Evolutionary conservation across 2,113 vertebrate genomes (phyloP), one percentile per base, ranked within the genome.

Genomic region (Mola mola): DNA sequence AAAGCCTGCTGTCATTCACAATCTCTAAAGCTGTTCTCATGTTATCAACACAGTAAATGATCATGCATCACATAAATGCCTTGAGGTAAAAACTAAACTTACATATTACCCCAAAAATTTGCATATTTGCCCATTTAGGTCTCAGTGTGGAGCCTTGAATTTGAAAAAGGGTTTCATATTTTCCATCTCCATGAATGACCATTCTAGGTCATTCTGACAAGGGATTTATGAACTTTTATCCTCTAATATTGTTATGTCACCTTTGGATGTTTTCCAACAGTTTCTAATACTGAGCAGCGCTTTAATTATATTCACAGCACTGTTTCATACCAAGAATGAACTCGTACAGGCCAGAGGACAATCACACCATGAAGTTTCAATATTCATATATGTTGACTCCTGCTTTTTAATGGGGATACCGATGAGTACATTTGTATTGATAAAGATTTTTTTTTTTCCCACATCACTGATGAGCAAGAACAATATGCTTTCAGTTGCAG

Each of bases 221-320:
- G 8, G 33, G 53, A 66, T 75, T 72, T 62, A 78, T 29, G 55
- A 13, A 8, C 43, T 24, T 57, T n/a, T n/a, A 49, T 71, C 51
- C 66, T 62, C 48, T 80, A 49, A 66, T 75, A 25, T 75, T 46
- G 43, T 82, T 77, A 47, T 34, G 15, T 79, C 68, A 71, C n/a
- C n/a, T n/a, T n/a, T n/a, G n/a, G n/a, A n/a, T n/a, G n/a, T n/a
- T 15, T 74, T 71, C 57, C 56, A 25, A 58, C 53, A 37, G 56
- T 50, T 52, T 63, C 25, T 66, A 41, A 68, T 61, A 49, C 22
- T 72, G 51, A 49, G 69, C 73, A 28, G 38, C 36, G 28, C 57
- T 17, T 41, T 34, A 8, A 15, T 55, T 16, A 36, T 52, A 47
- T 46, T 48, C 25, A 37, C 19, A 16, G 31, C 50, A 12, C 50